Base-by-base conservation (phyloP, 1,140 invertebrate species). In the Drosophila sucinea region DNA sequence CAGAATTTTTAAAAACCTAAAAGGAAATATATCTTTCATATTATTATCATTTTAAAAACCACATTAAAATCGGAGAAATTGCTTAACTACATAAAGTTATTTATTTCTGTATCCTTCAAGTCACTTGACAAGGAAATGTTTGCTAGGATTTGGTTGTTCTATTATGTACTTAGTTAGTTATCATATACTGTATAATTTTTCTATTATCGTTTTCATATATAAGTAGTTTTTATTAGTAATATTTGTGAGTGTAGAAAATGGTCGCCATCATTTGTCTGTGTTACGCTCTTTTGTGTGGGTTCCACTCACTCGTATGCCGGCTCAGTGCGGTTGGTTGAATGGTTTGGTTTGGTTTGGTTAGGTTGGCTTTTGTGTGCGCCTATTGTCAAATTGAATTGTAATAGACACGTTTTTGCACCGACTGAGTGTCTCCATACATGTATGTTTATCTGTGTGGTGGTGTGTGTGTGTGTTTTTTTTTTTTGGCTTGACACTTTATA, bases 351-450 rank as follows among this genome's bases (percentile, higher is more conserved):
- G 83, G 79, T 73, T 86, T 79, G 73, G 67, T 57, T 61, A 67
- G 74, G 68, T 71, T 78, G 74, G 84, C 84, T 84, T 83, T 84
- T 87, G 84, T 83, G 84, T 84, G 84, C 84, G 77, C 84, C 85
- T 87, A 87, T 87, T 87, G 84, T 87, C 84, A 87, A 87, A 87
- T 87, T 87, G 84, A 87, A 87, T 87, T 87, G 84, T 87, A 87
- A 87, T 87, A 87, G 84, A 87, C 84, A 87, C 84, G 84, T 87
- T 87, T 89, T 80, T 77, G 67, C 84, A 70, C 41, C 23, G 17
- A 58, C 44, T 66, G n/a, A 62, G 40, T 67, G 27, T 40, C 66
- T 63, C n/a, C 41, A 40, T 41, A 1, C 44, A 51, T 25, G 25
- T n/a, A 10, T 27, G 23, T 2, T 23, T 11, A 1, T 38, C 35